Evolutionary conservation across 2,113 vertebrate species (phyloP).

Genomic region (Tyto alba): DNA sequence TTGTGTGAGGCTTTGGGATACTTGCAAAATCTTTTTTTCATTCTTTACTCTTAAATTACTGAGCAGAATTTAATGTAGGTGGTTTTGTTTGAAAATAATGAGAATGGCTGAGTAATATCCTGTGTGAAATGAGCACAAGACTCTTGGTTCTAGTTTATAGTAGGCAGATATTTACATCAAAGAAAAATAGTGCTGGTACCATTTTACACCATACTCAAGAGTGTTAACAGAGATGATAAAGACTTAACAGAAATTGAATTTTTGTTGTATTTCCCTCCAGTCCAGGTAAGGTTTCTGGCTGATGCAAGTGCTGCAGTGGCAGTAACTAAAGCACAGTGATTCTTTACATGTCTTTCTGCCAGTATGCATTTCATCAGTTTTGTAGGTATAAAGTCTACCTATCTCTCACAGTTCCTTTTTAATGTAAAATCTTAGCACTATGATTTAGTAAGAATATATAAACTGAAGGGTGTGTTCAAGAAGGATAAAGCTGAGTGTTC

Average conservation of each 20-base stretch:
- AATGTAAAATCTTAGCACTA: background rate
- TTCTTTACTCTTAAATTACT: background rate
- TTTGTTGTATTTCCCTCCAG: background rate
- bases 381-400: background rate
- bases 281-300: background rate
- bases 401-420: background rate
- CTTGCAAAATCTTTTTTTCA: background rate
- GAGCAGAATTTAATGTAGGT: background rate
- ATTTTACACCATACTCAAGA: background rate
- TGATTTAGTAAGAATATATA: background rate
- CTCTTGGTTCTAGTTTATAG: background rate
- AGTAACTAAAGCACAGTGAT: background rate
- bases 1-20: background rate
- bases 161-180: background rate
- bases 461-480: background rate
- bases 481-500: background rate
- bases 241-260: background rate
- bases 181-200: background rate
- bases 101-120: conserved; percentile 3
- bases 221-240: background rate
- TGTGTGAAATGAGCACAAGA: background rate
- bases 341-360: background rate
- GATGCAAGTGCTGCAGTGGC: background rate
- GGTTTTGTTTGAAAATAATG: background rate
- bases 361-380: background rate